phyloP scores from a whole-genome alignment of 2,113 vertebrate species.

The Alces alces region DNA sequence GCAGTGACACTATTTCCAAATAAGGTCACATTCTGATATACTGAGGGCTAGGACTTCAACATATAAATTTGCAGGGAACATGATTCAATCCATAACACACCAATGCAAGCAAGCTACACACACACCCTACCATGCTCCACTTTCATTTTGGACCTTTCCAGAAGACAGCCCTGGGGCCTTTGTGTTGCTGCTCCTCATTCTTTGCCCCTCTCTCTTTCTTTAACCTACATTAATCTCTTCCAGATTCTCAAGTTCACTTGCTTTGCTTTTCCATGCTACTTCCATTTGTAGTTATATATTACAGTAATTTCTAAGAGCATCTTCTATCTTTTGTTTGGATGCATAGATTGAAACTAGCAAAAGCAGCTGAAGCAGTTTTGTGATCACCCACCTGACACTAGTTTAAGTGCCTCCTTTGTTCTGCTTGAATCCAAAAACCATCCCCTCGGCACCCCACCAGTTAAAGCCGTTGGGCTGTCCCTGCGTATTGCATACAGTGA shows the following conservation, averaged over 20 bases:
- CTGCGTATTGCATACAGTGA: not conserved
- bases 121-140: not conserved
- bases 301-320: constrained; percentile 10
- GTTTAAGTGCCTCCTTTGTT: not conserved
- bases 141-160: not conserved
- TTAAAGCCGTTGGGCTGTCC: not conserved
- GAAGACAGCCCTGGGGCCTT: not conserved
- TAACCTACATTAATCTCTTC: not conserved
- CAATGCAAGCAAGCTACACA: not conserved
- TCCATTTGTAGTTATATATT: not conserved
- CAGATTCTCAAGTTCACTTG: not conserved
- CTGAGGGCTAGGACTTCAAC: not conserved
- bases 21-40: not conserved
- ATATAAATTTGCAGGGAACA: not conserved
- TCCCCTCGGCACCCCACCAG: not conserved
- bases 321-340: not conserved
- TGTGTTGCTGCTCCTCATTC: not conserved
- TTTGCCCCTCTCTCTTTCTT: not conserved
- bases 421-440: not conserved
- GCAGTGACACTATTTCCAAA: not conserved
- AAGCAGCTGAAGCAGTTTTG: not conserved
- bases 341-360: not conserved
- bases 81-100: not conserved
- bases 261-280: not conserved
- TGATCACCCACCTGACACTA: not conserved